Conservation (phyloP, 2,888 invertebrate genomes). For the Norana najaformis region DNA sequence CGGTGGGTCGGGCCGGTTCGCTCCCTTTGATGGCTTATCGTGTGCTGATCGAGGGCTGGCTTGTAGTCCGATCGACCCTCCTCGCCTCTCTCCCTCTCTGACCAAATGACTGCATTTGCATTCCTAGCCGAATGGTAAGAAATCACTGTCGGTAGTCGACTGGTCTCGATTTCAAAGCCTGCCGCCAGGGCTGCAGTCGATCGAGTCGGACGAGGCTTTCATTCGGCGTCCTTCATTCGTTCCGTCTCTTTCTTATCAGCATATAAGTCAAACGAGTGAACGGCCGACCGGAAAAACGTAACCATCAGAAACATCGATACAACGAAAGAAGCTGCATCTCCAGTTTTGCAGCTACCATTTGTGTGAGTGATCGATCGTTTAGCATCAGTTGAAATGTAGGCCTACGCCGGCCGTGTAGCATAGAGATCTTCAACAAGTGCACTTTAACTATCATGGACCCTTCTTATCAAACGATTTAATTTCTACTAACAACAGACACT, state of each 20-base stretch:
- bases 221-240: neutral
- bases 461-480: too few relatives aligned
- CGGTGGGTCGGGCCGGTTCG: neutral
- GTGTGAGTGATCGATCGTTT: too few relatives aligned
- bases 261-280: neutral
- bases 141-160: neutral
- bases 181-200: neutral
- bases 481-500: too few relatives aligned
- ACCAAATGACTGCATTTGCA: neutral
- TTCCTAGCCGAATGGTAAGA: neutral
- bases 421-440: too few relatives aligned
- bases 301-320: neutral
- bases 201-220: neutral
- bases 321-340: neutral
- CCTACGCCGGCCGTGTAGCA: too few relatives aligned
- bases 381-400: neutral
- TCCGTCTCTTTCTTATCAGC: neutral
- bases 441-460: too few relatives aligned
- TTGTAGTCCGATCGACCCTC: neutral
- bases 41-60: neutral
- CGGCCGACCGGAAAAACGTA: neutral
- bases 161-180: neutral
- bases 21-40: slow-evolving; percentile 20
- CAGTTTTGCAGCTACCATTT: neutral
- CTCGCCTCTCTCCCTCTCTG: neutral